Conservation (phyloP, 1,140 invertebrate species). For the Pseudobourletiella spinata region DNA sequence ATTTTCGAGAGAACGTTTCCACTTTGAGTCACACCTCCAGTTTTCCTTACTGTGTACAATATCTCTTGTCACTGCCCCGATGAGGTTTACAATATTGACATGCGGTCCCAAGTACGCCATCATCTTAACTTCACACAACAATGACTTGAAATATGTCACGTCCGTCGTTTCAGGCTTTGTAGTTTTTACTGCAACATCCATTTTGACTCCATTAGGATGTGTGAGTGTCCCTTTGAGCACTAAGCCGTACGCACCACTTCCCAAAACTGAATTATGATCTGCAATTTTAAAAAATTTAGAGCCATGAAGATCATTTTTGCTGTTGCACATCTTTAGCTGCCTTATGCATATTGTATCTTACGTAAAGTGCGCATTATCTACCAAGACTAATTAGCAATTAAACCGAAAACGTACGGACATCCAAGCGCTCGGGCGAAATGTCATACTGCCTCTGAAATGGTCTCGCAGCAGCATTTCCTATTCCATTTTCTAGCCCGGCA, state of each 20-base stretch:
- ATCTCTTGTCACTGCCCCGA: conserved; percentile 13
- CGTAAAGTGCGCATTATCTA: too few species aligned
- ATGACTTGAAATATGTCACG: background rate
- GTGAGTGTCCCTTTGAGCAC: background rate
- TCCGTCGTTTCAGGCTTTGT: background rate
- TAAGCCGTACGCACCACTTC: background rate
- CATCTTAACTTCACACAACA: conserved; percentile 19
- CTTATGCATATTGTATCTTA: too few species aligned
- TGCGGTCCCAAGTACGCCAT: conserved; percentile 15
- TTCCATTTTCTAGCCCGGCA: too few species aligned
- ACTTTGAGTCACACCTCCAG: background rate
- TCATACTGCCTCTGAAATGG: background rate
- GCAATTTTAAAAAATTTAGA: too few species aligned
- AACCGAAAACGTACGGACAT: too few species aligned
- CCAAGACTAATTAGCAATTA: too few species aligned
- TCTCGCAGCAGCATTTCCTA: too few species aligned
- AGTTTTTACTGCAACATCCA: background rate
- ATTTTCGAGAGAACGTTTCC: background rate
- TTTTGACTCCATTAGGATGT: background rate
- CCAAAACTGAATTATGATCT: too few species aligned
- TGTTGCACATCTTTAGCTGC: too few species aligned
- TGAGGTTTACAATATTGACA: conserved; percentile 1
- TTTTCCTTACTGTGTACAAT: background rate
- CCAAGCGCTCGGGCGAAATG: too few species aligned
- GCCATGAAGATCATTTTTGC: too few species aligned